These are phyloP conservation scores for Stomatorhinus ivindoensis DNA, from an alignment of 2,113 vertebrate species.

Conservation along the genomic window DNA sequence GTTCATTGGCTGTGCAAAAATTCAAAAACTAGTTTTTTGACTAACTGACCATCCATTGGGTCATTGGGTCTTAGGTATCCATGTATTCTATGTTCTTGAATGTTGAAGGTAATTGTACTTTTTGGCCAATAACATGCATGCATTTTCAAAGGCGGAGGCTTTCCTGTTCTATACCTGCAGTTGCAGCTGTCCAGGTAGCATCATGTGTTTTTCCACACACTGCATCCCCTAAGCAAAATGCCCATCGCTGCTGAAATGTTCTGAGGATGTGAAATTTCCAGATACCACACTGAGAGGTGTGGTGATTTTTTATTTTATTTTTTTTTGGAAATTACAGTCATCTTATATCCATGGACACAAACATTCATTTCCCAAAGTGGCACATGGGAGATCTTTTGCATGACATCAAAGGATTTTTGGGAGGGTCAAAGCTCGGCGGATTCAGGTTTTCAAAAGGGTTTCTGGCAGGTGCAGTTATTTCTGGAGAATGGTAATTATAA, in stretches of 20 bases:
- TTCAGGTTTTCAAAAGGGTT: neutral
- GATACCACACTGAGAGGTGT: neutral
- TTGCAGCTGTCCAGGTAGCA: neutral
- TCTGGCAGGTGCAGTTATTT: slow-evolving; percentile 25
- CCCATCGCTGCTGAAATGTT: neutral
- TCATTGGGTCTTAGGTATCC: neutral
- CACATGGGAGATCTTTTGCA: neutral
- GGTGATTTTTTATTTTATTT: neutral
- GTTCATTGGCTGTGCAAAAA: neutral
- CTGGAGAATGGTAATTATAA: neutral
- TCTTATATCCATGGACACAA: neutral
- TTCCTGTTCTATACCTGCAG: neutral
- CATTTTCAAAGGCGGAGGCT: neutral
- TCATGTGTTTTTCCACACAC: neutral
- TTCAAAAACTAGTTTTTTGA: neutral
- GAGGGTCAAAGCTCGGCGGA: neutral
- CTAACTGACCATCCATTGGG: neutral
- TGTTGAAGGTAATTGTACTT: neutral
- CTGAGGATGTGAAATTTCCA: neutral
- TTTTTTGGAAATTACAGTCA: neutral
- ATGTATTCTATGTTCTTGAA: neutral
- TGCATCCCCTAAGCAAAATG: neutral
- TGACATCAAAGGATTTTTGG: slow-evolving; percentile 10
- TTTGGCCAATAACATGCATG: neutral
- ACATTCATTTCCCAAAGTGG: neutral